phyloP scores from a whole-genome alignment of 2,888 invertebrate genomes.

The Allophyes oxyacanthae region DNA sequence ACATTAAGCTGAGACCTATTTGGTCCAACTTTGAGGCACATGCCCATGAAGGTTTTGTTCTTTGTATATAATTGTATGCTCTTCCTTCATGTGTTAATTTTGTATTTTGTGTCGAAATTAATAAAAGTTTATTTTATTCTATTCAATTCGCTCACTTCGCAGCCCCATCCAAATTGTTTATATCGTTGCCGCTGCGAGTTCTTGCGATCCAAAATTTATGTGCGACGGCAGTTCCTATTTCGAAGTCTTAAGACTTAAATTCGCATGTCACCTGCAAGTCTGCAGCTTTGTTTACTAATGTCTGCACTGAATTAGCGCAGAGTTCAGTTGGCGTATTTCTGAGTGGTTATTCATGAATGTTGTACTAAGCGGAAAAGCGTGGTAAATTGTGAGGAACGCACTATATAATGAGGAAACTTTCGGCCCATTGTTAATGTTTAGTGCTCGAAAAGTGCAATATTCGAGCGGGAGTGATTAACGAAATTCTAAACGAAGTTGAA shows the following conservation, averaged over 20 bases:
- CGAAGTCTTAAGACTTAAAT: slow-evolving; percentile 51
- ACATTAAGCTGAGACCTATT: too few species aligned
- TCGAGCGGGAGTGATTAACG: slow-evolving; percentile 44
- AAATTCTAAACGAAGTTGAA: slow-evolving; percentile 31
- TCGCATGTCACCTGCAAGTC: slow-evolving; percentile 44
- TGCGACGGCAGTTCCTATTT: slow-evolving; percentile 48
- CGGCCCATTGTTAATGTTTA: slow-evolving; percentile 54
- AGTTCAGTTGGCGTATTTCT: slow-evolving; percentile 57
- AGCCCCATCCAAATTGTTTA: slow-evolving; percentile 61
- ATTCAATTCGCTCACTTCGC: slow-evolving; percentile 36
- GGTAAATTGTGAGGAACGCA: slow-evolving; percentile 55
- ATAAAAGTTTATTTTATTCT: too few species aligned
- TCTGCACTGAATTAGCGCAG: slow-evolving; percentile 65
- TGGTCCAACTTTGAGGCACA: too few species aligned
- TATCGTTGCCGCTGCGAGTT: slow-evolving; percentile 55
- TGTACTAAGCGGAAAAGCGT: slow-evolving; percentile 50
- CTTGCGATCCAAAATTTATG: slow-evolving; percentile 56
- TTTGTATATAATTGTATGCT: too few species aligned
- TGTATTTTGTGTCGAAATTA: too few species aligned
- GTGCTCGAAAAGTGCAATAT: slow-evolving; percentile 52
- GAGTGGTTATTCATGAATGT: slow-evolving; percentile 64
- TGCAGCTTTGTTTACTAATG: slow-evolving; percentile 64
- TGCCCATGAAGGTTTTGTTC: too few species aligned
- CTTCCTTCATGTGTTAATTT: too few species aligned
- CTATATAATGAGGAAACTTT: slow-evolving; percentile 60